Evolutionary conservation across 92 coral and sea anemone genomes (phyloP).

Genomic region (Bergia puertoricense): DNA sequence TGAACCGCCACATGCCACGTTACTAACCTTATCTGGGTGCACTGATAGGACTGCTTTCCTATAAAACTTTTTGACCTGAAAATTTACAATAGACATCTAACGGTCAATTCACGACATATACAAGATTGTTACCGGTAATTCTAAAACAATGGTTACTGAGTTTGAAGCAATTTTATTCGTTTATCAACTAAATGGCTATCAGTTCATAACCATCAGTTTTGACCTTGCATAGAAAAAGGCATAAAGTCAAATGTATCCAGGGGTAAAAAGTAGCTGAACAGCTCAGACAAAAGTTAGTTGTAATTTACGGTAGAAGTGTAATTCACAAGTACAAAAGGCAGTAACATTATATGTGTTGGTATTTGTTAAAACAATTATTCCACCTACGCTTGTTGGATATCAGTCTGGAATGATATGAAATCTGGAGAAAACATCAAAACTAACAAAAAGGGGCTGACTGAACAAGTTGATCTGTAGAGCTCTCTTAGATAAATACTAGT

Average conservation of each 20-base stretch:
- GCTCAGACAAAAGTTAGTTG: too few relatives aligned
- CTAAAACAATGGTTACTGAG: too few relatives aligned
- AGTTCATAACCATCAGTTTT: neutral
- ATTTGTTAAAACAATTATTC: too few relatives aligned
- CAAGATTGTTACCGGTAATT: neutral
- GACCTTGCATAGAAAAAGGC: neutral
- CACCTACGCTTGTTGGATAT: too few relatives aligned
- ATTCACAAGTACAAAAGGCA: too few relatives aligned
- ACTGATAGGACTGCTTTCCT: slow-evolving; percentile 90
- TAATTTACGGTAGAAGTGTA: too few relatives aligned
- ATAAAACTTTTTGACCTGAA: slow-evolving; percentile 87
- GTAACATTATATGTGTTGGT: too few relatives aligned
- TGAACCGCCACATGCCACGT: neutral
- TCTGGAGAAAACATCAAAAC: too few relatives aligned
- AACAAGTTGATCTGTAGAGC: neutral
- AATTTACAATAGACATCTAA: neutral
- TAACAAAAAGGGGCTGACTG: neutral
- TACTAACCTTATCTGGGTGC: slow-evolving; percentile 93
- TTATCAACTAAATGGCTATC: neutral
- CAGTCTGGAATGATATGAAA: too few relatives aligned
- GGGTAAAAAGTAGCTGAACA: too few relatives aligned
- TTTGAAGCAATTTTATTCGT: too few relatives aligned
- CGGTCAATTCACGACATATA: neutral
- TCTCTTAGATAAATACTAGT: too few relatives aligned
- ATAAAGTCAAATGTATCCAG: neutral